A percentile compares a stretch with the other conserved stretches of the same genome.
These are phyloP conservation scores for Orthosia incerta DNA, from an alignment of 2,888 invertebrate genomes.

Conservation along the genomic window DNA sequence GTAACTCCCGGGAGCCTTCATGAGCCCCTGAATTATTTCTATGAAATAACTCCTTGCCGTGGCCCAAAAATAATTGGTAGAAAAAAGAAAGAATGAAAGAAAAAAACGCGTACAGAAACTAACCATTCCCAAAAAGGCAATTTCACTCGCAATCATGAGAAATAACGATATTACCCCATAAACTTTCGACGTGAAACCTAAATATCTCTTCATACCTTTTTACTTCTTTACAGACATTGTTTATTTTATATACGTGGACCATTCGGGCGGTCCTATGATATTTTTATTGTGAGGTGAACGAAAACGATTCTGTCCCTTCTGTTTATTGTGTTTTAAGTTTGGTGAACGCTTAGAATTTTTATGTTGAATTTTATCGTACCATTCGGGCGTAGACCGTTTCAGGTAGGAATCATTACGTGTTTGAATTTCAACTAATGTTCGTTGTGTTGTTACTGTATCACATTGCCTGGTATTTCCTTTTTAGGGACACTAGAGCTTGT, in stretches of 20 bases:
- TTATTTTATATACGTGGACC: slow-evolving; percentile 79
- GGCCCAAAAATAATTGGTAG: slow-evolving; percentile 70
- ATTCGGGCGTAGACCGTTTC: slow-evolving; percentile 44
- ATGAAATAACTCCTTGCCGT: slow-evolving; percentile 61
- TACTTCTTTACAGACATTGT: slow-evolving; percentile 71
- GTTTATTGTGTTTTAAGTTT: slow-evolving; percentile 79
- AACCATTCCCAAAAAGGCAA: slow-evolving; percentile 75
- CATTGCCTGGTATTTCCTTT: slow-evolving; percentile 34
- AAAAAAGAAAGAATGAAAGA: slow-evolving; percentile 57
- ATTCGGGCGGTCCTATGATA: slow-evolving; percentile 74
- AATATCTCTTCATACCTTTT: slow-evolving; percentile 73
- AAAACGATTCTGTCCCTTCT: slow-evolving; percentile 73
- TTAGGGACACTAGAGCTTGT: slow-evolving; percentile 39
- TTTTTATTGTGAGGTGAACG: slow-evolving; percentile 80
- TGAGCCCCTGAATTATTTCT: slow-evolving; percentile 69
- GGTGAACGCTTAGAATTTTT: slow-evolving; percentile 77
- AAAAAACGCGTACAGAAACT: slow-evolving; percentile 68
- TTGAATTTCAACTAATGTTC: slow-evolving; percentile 69
- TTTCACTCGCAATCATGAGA: slow-evolving; percentile 78
- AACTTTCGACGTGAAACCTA: slow-evolving; percentile 78
- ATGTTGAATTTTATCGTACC: slow-evolving; percentile 69
- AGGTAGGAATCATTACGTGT: slow-evolving; percentile 63
- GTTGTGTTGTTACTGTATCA: slow-evolving; percentile 31
- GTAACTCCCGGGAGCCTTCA: slow-evolving; percentile 62
- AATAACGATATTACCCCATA: slow-evolving; percentile 81